Evolutionary conservation across 2,797 vertebrate genomes (phyloP).

Genomic region (Aphelocoma californica): DNA sequence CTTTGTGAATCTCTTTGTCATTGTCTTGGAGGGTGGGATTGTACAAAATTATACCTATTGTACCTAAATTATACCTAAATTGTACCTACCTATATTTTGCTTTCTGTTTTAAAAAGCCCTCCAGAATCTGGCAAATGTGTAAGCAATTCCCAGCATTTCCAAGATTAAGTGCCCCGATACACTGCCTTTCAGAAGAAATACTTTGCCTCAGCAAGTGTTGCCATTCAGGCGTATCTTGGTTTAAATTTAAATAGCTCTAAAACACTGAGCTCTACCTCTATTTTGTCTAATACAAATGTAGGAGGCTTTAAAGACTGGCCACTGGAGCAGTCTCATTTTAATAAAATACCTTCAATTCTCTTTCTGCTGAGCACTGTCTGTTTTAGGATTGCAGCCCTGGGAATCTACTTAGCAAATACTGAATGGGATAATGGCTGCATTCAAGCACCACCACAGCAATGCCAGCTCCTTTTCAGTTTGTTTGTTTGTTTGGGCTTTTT

Average conservation of each 20-base stretch:
- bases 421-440: not conserved
- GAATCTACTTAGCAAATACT: not conserved
- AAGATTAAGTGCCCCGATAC: not conserved
- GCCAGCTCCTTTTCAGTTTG: not conserved
- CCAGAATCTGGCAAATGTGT: not conserved
- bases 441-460: not conserved
- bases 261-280: not conserved
- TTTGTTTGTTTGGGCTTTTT: not conserved
- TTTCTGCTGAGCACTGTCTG: not conserved
- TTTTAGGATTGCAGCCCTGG: constrained; percentile 6
- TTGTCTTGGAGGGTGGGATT: not conserved
- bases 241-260: constrained; percentile 10
- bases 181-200: not conserved
- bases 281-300: not conserved
- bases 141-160: not conserved
- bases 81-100: not conserved
- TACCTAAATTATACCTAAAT: not conserved
- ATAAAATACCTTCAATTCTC: not conserved
- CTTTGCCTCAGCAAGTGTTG: not conserved
- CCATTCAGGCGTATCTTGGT: not conserved
- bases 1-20: not conserved
- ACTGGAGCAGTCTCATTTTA: constrained; percentile 19
- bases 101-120: not conserved
- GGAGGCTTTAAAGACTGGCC: constrained; percentile 8
- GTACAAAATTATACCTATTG: not conserved